These are phyloP conservation scores for Cephus sareptanus DNA, from an alignment of 2,888 invertebrate species.

Conservation along the genomic window DNA sequence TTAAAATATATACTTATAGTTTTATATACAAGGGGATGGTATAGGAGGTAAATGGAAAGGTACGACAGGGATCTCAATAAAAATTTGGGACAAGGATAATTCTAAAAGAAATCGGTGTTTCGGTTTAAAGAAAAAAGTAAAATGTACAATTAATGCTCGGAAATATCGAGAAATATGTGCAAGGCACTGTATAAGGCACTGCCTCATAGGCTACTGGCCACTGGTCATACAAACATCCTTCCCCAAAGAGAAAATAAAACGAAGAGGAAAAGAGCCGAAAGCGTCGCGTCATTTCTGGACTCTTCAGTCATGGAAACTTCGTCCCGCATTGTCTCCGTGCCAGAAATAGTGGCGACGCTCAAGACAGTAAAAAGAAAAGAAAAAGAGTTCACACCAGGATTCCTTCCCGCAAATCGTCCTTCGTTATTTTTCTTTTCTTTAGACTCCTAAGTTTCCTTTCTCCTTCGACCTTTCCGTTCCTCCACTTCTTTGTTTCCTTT, in stretches of 20 bases:
- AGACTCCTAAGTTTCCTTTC: constrained; percentile 11
- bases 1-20: constrained; percentile 53
- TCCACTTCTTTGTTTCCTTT: neutral
- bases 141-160: neutral
- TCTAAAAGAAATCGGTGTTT: constrained; percentile 4
- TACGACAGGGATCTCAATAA: constrained; percentile 2
- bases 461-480: constrained; percentile 2
- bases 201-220: constrained; percentile 57
- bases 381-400: neutral
- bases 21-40: constrained; percentile 18
- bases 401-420: constrained; percentile 5
- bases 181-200: constrained; percentile 62
- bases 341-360: neutral
- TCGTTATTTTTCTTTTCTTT: constrained; percentile 9
- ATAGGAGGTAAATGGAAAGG: constrained; percentile 1
- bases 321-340: constrained; percentile 8
- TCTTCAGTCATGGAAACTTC: constrained; percentile 7
- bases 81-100: constrained; percentile 1
- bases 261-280: constrained; percentile 5
- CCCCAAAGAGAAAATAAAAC: constrained; percentile 9
- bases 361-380: neutral
- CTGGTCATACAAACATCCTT: constrained; percentile 9
- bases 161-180: constrained; percentile 40
- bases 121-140: constrained; percentile 5
- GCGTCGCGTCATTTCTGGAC: constrained; percentile 3